Conservation (phyloP, 2,888 invertebrate genomes). For the Diplolepis rosae region DNA sequence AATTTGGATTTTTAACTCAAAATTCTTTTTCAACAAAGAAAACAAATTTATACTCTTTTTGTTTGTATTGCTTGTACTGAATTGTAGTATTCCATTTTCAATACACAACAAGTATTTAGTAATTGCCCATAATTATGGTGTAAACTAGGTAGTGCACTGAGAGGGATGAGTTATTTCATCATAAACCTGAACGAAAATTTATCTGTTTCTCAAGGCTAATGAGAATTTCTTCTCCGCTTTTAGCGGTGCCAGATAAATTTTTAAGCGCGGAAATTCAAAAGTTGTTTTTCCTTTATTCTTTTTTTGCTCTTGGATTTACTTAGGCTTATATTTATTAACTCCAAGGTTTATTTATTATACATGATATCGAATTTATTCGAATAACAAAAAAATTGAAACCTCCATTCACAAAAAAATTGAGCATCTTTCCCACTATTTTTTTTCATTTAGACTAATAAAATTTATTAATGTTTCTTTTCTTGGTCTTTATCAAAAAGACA, state of each 20-base stretch:
- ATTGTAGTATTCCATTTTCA: slow-evolving; percentile 10
- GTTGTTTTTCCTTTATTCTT: too few species aligned
- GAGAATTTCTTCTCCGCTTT: slow-evolving; percentile 15
- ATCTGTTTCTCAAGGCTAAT: slow-evolving; percentile 21
- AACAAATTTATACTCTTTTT: too few species aligned
- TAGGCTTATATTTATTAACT: not conserved
- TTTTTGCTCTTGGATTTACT: not conserved
- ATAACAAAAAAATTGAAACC: too few species aligned
- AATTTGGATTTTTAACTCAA: too few species aligned
- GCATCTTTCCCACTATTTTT: too few species aligned
- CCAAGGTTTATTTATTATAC: not conserved
- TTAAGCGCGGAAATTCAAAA: not conserved
- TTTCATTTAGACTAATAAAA: too few species aligned
- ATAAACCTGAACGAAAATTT: slow-evolving; percentile 28
- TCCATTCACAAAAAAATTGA: too few species aligned
- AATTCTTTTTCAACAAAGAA: not conserved
- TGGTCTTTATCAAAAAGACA: not conserved
- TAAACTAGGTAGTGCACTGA: slow-evolving; percentile 22
- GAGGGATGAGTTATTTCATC: slow-evolving; percentile 26
- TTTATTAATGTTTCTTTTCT: too few species aligned
- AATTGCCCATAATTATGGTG: slow-evolving; percentile 29
- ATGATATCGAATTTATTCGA: too few species aligned
- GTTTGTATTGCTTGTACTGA: too few species aligned
- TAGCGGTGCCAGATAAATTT: slow-evolving; percentile 10
- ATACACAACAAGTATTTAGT: slow-evolving; percentile 8